These are phyloP conservation scores for Ispidina picta DNA, from an alignment of 2,797 vertebrate species.

Conservation along the genomic window DNA sequence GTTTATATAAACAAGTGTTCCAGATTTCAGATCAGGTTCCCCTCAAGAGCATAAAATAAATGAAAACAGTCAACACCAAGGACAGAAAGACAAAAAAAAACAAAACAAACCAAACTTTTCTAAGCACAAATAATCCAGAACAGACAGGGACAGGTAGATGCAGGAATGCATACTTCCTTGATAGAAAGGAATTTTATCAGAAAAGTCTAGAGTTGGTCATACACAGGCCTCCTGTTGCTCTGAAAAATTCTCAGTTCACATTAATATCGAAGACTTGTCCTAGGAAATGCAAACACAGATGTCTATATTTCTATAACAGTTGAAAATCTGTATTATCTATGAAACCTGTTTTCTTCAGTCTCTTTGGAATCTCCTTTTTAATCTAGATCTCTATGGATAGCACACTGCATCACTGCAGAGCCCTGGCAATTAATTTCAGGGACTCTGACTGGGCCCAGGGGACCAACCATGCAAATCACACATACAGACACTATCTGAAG, in stretches of 20 bases:
- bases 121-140: not conserved
- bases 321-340: not conserved
- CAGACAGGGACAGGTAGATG: not conserved
- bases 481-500: not conserved
- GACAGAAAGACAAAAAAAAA: not conserved
- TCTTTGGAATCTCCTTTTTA: not conserved
- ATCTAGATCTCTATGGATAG: not conserved
- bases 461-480: not conserved
- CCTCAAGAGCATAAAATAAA: not conserved
- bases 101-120: not conserved
- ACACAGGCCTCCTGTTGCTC: not conserved
- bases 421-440: not conserved
- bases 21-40: not conserved
- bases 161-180: not conserved
- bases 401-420: not conserved
- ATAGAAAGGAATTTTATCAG: not conserved
- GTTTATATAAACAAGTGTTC: conserved; percentile 4
- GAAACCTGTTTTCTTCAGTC: not conserved
- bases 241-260: not conserved
- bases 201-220: not conserved
- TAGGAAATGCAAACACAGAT: not conserved
- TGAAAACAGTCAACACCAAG: conserved; percentile 33
- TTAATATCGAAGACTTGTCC: not conserved
- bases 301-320: not conserved
- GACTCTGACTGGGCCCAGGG: not conserved